phyloP scores from a whole-genome alignment of 2,888 invertebrate genomes.

The Drosophila parthenogenetica region DNA sequence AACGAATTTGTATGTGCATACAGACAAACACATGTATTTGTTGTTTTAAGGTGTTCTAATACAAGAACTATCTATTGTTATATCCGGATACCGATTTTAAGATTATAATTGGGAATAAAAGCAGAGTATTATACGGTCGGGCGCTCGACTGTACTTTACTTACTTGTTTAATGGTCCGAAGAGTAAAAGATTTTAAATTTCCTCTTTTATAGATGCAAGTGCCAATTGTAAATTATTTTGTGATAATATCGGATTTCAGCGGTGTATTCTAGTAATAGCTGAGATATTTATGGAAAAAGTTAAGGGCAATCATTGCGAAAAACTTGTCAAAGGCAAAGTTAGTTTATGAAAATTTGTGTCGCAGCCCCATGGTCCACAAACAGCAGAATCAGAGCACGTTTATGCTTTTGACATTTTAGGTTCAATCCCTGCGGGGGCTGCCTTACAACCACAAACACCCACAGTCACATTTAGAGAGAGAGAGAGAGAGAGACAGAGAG shows the following conservation, averaged over 20 bases:
- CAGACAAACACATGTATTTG: too few species aligned
- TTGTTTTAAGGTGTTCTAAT: too few species aligned
- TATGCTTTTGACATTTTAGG: slow-evolving; percentile 78
- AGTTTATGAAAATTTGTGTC: slow-evolving; percentile 44
- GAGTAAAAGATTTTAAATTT: not conserved
- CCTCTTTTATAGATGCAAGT: not conserved
- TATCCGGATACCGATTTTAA: too few species aligned
- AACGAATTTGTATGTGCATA: too few species aligned
- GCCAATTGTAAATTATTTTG: not conserved
- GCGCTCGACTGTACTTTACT: too few species aligned
- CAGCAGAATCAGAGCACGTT: slow-evolving; percentile 65
- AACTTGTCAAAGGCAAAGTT: slow-evolving; percentile 37
- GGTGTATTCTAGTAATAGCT: not conserved
- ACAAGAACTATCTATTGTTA: too few species aligned
- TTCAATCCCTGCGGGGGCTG: slow-evolving; percentile 76
- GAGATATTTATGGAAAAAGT: slow-evolving; percentile 41
- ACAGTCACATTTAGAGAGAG: slow-evolving; percentile 9
- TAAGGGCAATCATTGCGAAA: slow-evolving; percentile 55
- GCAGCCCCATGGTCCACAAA: slow-evolving; percentile 71
- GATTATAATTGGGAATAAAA: too few species aligned
- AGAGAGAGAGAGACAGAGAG: slow-evolving; percentile 16
- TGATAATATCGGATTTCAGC: not conserved
- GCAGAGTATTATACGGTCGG: too few species aligned
- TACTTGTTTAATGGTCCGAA: not conserved
- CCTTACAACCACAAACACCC: slow-evolving; percentile 31